Base-by-base conservation (phyloP, 2,888 invertebrate species). In the Dryobota labecula region DNA sequence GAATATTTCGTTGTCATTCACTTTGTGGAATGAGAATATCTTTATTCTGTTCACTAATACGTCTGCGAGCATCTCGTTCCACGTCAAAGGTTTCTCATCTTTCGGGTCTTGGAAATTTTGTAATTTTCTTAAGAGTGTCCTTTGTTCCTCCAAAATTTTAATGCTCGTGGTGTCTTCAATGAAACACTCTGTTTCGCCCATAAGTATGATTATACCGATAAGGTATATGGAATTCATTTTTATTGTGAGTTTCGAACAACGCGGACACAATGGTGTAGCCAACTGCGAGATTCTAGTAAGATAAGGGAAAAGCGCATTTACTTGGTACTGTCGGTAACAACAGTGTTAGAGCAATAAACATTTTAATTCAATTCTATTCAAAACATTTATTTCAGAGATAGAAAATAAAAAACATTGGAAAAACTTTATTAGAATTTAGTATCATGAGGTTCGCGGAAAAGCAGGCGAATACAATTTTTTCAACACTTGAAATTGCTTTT, bases 11-110 rank as follows among this genome's bases (percentile, higher is more conserved):
- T 79, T 75, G 83, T 83, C 78, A n/a, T 85, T 82, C 57, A 79
- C 78, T 83, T 85, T 82, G 71, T 87, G 87, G 70, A 90, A 90
- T 51, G 90, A 87, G 78, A 93, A 90, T 89, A 92, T 88, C 78
- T 89, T 91, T 83, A 94, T 91, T 86, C 90, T 92, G 73, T 92
- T 93, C 83, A 94, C 92, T 77, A 95, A 87, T 71, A 92, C 91
- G 77, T 93, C 92, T 8, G 95, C 95, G 49, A 95, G 83, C 71
- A 95, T 90, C 78, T 94, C 92, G 87, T 94, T 94, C 95, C 94
- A 95, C 68, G 92, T 89, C 75, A 89, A 84, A 67, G 90, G 89
- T 84, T 91, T 90, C 65, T 90, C 90, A 66, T 87, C 87, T 70
- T 83, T 84, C n/a, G 84, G 66, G 56, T 87, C 85, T 86, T 92